Percentiles rank a stretch among this genome's conserved stretches.
These are phyloP conservation scores for Berghia stephanieae DNA, from an alignment of 1,140 invertebrate species.

Conservation along the genomic window DNA sequence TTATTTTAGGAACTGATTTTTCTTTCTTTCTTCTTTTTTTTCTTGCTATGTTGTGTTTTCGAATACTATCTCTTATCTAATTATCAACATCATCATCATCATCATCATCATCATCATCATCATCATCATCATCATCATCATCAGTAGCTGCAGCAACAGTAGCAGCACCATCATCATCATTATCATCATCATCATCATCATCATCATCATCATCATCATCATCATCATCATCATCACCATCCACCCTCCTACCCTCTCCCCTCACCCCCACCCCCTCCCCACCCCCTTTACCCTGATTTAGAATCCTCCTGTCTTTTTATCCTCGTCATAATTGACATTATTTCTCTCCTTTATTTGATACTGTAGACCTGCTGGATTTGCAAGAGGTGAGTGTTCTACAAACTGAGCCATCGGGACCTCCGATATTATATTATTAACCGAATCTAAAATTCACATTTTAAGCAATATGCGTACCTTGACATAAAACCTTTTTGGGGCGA, in stretches of 20 bases:
- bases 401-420: no score
- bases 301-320: no score
- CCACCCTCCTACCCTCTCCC: not conserved
- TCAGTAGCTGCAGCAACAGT: not conserved
- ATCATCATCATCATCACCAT: not conserved
- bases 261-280: not conserved
- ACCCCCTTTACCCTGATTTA: not conserved
- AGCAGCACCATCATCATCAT: conserved; percentile 16
- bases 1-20: no score
- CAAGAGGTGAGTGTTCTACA: no score
- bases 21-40: not conserved
- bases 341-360: no score
- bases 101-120: conserved; percentile 4
- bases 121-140: conserved; percentile 5
- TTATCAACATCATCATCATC: not conserved
- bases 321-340: no score
- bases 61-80: not conserved
- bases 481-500: no score
- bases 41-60: not conserved
- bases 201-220: conserved; percentile 23
- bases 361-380: no score
- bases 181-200: conserved; percentile 24
- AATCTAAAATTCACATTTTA: no score
- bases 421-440: no score
- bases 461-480: no score